These are phyloP conservation scores for Melanotaenia trifasciata DNA, from an alignment of 2,797 vertebrate genomes.

Conservation along the genomic window DNA sequence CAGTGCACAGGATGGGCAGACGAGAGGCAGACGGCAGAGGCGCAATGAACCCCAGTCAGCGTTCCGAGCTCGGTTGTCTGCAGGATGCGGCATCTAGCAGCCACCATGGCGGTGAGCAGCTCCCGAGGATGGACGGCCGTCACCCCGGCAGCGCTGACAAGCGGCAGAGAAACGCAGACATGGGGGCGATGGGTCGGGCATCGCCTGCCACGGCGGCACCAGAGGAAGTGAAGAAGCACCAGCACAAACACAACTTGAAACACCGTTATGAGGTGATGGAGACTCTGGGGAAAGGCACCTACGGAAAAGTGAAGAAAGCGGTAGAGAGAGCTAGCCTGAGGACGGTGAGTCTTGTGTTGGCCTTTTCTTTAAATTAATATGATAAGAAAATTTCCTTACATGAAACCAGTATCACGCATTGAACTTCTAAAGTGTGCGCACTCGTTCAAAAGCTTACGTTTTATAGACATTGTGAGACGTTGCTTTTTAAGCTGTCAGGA, in stretches of 20 bases:
- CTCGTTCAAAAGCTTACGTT: not conserved
- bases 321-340: constrained; percentile 78
- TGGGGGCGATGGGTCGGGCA: constrained; percentile 11
- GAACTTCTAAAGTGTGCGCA: constrained; percentile 5
- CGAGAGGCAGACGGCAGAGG: constrained; percentile 70
- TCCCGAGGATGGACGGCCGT: constrained; percentile 14
- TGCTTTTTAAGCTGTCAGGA: constrained; percentile 2
- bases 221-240: constrained; percentile 83
- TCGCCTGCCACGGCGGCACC: constrained; percentile 5
- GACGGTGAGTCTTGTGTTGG: constrained; percentile 71
- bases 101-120: constrained; percentile 31
- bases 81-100: constrained; percentile 60
- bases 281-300: constrained; percentile 85
- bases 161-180: constrained; percentile 16
- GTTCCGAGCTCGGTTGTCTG: constrained; percentile 68
- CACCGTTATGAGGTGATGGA: constrained; percentile 86
- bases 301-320: constrained; percentile 87
- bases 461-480: not conserved
- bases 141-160: constrained; percentile 27
- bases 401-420: not conserved
- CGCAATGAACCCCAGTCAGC: constrained; percentile 63
- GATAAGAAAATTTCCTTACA: not conserved
- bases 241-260: constrained; percentile 86
- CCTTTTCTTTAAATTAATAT: not conserved
- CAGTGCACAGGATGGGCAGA: constrained; percentile 75